Evolutionary conservation across 2,113 vertebrate species (phyloP).

Genomic region (Pelusios castaneus): DNA sequence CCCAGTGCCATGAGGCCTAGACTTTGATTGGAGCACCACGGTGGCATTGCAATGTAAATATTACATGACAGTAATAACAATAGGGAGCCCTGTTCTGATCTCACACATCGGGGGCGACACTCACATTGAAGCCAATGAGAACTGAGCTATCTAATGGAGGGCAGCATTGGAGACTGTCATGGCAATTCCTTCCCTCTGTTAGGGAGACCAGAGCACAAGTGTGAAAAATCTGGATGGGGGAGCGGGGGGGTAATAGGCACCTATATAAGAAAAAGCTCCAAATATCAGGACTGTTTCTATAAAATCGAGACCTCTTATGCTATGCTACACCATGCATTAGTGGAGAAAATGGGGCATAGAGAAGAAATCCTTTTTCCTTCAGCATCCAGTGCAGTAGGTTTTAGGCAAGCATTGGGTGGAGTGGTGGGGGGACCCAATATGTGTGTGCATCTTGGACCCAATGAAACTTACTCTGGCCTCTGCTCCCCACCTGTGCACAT

Average conservation of each 20-base stretch:
- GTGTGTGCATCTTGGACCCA: background rate
- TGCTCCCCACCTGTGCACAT: background rate
- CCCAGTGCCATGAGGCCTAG: background rate
- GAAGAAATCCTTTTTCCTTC: background rate
- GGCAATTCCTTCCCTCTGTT: background rate
- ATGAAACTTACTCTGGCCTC: background rate
- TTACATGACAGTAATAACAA: background rate
- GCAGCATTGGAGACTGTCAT: background rate
- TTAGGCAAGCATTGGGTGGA: background rate
- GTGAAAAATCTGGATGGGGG: too few relatives aligned
- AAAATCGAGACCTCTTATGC: too few relatives aligned
- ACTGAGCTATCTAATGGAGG: background rate
- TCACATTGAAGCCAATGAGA: background rate
- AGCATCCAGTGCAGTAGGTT: background rate
- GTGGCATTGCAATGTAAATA: background rate
- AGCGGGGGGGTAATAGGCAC: too few relatives aligned
- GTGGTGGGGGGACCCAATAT: background rate
- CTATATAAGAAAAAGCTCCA: too few relatives aligned
- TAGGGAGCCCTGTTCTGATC: background rate
- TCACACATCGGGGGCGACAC: background rate
- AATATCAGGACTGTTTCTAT: too few relatives aligned
- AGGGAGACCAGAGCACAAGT: background rate
- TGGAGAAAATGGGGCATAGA: background rate
- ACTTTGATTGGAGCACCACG: background rate
- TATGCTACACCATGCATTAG: background rate